Conservation (phyloP, 2,888 invertebrate genomes). For the Pyrgus malvae region DNA sequence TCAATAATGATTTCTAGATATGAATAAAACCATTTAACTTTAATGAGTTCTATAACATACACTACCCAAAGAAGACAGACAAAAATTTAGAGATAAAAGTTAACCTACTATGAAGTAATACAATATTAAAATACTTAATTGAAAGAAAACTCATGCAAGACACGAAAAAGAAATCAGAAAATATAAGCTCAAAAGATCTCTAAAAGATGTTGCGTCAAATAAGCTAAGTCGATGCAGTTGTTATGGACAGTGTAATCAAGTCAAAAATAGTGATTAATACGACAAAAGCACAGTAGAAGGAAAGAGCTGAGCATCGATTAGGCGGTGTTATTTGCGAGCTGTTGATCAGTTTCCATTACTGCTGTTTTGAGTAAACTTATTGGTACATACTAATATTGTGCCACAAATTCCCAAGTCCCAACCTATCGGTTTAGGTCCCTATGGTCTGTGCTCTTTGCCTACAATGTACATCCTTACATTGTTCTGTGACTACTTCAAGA, state of each 20-base stretch:
- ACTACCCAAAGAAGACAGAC: too few species aligned
- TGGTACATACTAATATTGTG: conserved; percentile 47
- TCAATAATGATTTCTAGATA: too few species aligned
- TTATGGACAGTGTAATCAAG: conserved; percentile 40
- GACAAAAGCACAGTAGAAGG: conserved; percentile 71
- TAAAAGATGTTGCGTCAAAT: conserved; percentile 47
- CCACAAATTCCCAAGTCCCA: conserved; percentile 55
- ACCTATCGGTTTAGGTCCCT: conserved; percentile 41
- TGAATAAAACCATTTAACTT: too few species aligned
- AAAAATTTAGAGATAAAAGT: too few species aligned
- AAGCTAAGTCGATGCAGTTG: conserved; percentile 44
- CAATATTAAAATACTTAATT: conserved; percentile 6
- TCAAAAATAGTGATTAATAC: conserved; percentile 56
- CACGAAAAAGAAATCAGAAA: conserved; percentile 47
- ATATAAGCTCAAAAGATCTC: conserved; percentile 53
- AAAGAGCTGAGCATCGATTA: conserved; percentile 74
- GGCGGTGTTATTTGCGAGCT: conserved; percentile 79
- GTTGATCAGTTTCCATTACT: conserved; percentile 53
- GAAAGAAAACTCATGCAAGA: conserved; percentile 52
- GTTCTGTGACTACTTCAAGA: conserved; percentile 42
- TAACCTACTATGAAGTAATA: too few species aligned
- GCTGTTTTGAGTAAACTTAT: conserved; percentile 47
- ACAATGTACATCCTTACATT: conserved; percentile 44
- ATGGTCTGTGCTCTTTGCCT: conserved; percentile 67
- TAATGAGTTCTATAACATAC: too few species aligned